These are phyloP conservation scores for Salpingus planirostris DNA, from an alignment of 2,888 invertebrate genomes.

Conservation along the genomic window DNA sequence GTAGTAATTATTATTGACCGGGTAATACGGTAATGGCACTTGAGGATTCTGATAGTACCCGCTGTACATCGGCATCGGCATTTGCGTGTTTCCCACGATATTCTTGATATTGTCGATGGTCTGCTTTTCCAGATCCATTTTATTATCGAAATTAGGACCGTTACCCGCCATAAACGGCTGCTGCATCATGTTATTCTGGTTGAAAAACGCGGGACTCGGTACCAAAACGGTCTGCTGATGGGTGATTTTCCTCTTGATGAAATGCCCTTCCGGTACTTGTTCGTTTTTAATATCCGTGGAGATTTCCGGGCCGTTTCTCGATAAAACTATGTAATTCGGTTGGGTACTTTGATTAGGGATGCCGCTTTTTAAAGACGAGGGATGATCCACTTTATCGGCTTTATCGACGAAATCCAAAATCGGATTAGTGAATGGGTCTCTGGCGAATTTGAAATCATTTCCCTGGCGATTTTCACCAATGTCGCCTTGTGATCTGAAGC, in stretches of 20 bases:
- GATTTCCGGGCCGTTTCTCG: slow-evolving; percentile 11
- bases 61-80: neutral
- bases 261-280: slow-evolving; percentile 30
- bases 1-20: slow-evolving; percentile 7
- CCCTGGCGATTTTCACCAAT: slow-evolving; percentile 11
- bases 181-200: slow-evolving; percentile 4
- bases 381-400: no score
- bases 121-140: slow-evolving; percentile 24
- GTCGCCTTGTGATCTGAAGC: slow-evolving; percentile 13
- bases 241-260: slow-evolving; percentile 35
- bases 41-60: neutral
- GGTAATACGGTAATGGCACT: neutral
- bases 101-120: slow-evolving; percentile 32
- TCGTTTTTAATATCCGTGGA: slow-evolving; percentile 21
- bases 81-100: slow-evolving; percentile 23
- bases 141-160: neutral
- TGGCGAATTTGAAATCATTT: slow-evolving; percentile 24
- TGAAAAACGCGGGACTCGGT: slow-evolving; percentile 13
- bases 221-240: slow-evolving; percentile 34
- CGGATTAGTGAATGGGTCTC: slow-evolving; percentile 29
- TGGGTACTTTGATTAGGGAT: no score
- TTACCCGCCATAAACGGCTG: neutral
- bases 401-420: slow-evolving; percentile 31
- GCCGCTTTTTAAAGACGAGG: no score
- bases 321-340: slow-evolving; percentile 10